These are phyloP conservation scores for Leucoraja ocellata DNA, from an alignment of 2,797 vertebrate genomes.

Conservation along the genomic window DNA sequence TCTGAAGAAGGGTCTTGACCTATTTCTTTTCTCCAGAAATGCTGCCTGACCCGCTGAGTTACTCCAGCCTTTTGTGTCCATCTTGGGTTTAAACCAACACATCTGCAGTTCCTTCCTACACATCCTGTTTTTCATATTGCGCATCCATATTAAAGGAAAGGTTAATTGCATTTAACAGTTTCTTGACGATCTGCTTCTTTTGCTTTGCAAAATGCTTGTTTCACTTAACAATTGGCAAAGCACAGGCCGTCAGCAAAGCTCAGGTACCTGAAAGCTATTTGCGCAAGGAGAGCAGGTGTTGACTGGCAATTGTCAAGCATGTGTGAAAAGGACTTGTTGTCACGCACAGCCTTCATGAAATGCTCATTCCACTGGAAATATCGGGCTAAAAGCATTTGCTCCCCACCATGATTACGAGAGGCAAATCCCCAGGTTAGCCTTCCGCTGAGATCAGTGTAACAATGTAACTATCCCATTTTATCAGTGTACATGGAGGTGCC, in stretches of 20 bases:
- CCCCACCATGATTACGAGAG: constrained; percentile 54
- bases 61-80: too few species aligned
- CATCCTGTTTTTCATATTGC: background rate
- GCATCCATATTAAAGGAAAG: background rate
- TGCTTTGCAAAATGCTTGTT: background rate
- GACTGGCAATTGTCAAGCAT: constrained; percentile 56
- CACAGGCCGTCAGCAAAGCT: background rate
- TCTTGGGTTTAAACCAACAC: too few species aligned
- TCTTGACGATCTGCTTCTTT: background rate
- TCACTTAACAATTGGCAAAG: background rate
- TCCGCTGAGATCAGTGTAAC: constrained; percentile 44
- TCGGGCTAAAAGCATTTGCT: constrained; percentile 57
- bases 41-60: too few species aligned
- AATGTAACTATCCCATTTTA: constrained; percentile 44
- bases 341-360: constrained; percentile 55
- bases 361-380: constrained; percentile 57
- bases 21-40: too few species aligned
- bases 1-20: too few species aligned
- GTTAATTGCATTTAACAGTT: background rate
- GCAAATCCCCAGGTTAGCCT: constrained; percentile 49
- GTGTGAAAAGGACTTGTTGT: constrained; percentile 61
- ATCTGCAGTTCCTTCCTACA: too few species aligned
- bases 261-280: constrained; percentile 12
- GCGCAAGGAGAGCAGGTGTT: constrained; percentile 55
- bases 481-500: constrained; percentile 54